Base-by-base conservation (phyloP, 2,888 invertebrate genomes). In the Ophion obscuratus region DNA sequence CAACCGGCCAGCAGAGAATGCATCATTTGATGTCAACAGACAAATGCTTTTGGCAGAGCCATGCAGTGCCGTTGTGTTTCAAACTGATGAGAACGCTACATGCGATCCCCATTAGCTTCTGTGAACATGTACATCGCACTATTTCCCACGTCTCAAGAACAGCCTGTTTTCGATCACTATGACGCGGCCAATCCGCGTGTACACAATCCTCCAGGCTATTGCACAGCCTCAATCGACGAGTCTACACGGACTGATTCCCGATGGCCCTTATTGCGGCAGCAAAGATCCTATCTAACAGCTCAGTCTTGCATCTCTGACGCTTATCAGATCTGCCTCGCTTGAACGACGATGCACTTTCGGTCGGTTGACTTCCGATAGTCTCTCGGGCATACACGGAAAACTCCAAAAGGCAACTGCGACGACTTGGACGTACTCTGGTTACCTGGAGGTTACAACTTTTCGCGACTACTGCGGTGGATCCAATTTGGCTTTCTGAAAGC, bases 71-170 rank as follows among this genome's bases (percentile, higher is more conserved):
- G 44, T 27, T 1, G 14, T 31, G 68, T 78, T 68, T 6, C 11
- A 24, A 40, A 14, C 31, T 27, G 71, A 83, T 64, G 44, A 70
- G 59, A 44, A 27, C 24, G 76, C 81, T 87, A 86, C 83, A 84
- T 85, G 88, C 79, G 80, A 87, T 74, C 53, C 62, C 85, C 81
- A 87, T 88, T 88, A 86, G 74, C 64, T 47, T 66, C 27, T 68
- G 44, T 44, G 20, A 61, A 62, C 31, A 61, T n/a, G 62, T 61
- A 62, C 59, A 73, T 20, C 40, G 17, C 17, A 17, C 53, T 77
- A 66, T 76, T 64, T 59, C 61, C 24, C 66, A 36, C 76, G 27
- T 73, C 85, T 67, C 67, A 31, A 31, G 76, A 17, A 70, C 79
- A 71, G 71, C 61, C 79, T 76, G 76, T 47, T 85, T 66, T 71